Base-by-base conservation (phyloP, 2,113 vertebrate species). In the Pseudonaja textilis region DNA sequence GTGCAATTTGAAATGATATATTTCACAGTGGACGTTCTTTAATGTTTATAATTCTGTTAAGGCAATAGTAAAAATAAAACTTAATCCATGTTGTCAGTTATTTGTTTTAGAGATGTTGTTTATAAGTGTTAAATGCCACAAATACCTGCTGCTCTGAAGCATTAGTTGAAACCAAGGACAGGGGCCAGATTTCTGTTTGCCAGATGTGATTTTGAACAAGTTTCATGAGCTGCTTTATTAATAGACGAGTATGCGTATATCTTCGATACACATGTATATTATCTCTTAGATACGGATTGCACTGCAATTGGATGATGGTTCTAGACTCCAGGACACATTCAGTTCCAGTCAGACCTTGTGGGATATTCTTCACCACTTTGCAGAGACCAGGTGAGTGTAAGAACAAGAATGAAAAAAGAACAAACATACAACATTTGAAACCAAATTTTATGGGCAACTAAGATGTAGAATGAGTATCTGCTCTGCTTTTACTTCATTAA, bases 331-430 rank as follows among this genome's bases (percentile, higher is more conserved):
- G 93, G 98, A 97, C n/a, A 97, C 97, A 1, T 99, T 99, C 96
- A 97, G 95, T 2, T 98, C 97, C 23, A 97, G 97, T 7, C 98
- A 98, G 96, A 99, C 97, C 5, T 97, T 99, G 92, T 99, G 99
- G 99, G 99, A 99, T 69, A 96, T 99, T 92, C 97, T 99, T 92
- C 95, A 94, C 88, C 98, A 98, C 93, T 99, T 99, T 94, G 94
- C 97, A 16, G 96, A 98, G 96, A 99, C 97, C 96, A 98, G 98
- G 99, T 99, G 95, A 96, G 98, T 95, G 4, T 25, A 54, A 81
- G 8, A 81, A 42, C 18, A 81, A 42, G 18, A 81, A 42, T 22
- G 20, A 54, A 45, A 29, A 29, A 57, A 14, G 25, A 86, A 59
- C 42, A 39, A 45, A 52, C 6, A 85, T 29, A 85, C 69, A 57